Conservation (phyloP, 2,888 invertebrate genomes). For the Drosophila neonasuta region DNA sequence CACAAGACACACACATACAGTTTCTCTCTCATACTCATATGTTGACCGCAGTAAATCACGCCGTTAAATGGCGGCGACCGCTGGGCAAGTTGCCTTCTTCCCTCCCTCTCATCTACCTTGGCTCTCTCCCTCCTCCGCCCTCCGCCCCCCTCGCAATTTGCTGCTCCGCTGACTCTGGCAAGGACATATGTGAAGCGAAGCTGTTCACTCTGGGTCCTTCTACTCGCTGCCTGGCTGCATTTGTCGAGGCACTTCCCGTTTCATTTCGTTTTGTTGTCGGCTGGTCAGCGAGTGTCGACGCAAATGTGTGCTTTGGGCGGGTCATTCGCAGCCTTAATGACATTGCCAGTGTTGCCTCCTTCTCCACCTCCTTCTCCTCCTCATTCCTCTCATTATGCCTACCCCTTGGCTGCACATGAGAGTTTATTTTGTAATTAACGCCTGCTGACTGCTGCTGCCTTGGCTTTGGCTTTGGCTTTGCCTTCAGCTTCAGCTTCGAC, state of each 20-base stretch:
- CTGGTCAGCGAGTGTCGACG: slow-evolving; percentile 62
- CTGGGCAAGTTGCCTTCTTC: slow-evolving; percentile 38
- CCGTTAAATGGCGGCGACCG: slow-evolving; percentile 70
- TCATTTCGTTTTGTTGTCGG: slow-evolving; percentile 5
- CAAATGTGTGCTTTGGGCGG: slow-evolving; percentile 78
- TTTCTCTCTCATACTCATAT: slow-evolving; percentile 30
- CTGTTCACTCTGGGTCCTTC: slow-evolving; percentile 16
- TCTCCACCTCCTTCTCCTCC: neutral
- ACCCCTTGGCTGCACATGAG: slow-evolving; percentile 55
- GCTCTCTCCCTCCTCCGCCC: neutral
- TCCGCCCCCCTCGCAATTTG: neutral
- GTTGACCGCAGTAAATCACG: slow-evolving; percentile 81
- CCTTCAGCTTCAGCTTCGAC: too few relatives aligned
- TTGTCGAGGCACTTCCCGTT: slow-evolving; percentile 79
- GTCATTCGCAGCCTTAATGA: slow-evolving; percentile 75
- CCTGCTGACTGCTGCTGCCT: slow-evolving; percentile 72
- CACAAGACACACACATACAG: slow-evolving; percentile 5
- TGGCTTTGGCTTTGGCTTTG: too few relatives aligned
- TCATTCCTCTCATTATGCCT: slow-evolving; percentile 18
- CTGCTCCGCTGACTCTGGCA: slow-evolving; percentile 35
- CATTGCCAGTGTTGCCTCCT: slow-evolving; percentile 49
- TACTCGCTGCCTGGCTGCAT: slow-evolving; percentile 50
- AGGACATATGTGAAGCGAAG: slow-evolving; percentile 44
- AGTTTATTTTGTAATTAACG: slow-evolving; percentile 83
- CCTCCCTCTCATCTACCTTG: neutral